Percentiles rank a stretch among this genome's conserved stretches.
These are phyloP conservation scores for Florisuga fusca DNA, from an alignment of 2,797 vertebrate genomes.

Conservation along the genomic window DNA sequence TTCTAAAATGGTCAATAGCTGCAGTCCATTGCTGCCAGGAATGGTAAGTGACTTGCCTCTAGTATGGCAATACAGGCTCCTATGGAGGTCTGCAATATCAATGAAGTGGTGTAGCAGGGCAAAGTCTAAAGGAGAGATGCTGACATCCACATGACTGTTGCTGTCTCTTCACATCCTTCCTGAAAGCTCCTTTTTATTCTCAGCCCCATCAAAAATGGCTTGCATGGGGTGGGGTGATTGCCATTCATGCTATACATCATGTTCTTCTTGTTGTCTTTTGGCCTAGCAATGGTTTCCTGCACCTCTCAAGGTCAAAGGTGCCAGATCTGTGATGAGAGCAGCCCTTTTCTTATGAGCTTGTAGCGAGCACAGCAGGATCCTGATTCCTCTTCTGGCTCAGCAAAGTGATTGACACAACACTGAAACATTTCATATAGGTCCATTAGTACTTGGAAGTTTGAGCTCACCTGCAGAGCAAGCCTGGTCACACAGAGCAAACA, in stretches of 20 bases:
- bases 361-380: background rate
- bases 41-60: background rate
- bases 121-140: background rate
- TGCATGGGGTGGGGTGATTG: too few species aligned
- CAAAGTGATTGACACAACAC: background rate
- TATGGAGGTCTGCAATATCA: background rate
- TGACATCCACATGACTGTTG: accelerated
- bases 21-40: background rate
- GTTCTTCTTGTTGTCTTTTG: background rate
- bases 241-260: background rate
- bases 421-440: background rate
- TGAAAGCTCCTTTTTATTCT: background rate
- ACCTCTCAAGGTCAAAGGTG: background rate
- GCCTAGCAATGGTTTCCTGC: background rate
- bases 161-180: background rate
- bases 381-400: background rate
- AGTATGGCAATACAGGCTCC: background rate
- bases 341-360: background rate
- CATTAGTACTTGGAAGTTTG: background rate
- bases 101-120: background rate
- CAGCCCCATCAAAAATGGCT: background rate
- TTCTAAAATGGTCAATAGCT: background rate
- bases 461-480: background rate
- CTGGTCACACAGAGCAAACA: background rate
- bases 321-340: background rate